Conservation (phyloP, 2,113 vertebrate species). For the Nycticorax nycticorax region DNA sequence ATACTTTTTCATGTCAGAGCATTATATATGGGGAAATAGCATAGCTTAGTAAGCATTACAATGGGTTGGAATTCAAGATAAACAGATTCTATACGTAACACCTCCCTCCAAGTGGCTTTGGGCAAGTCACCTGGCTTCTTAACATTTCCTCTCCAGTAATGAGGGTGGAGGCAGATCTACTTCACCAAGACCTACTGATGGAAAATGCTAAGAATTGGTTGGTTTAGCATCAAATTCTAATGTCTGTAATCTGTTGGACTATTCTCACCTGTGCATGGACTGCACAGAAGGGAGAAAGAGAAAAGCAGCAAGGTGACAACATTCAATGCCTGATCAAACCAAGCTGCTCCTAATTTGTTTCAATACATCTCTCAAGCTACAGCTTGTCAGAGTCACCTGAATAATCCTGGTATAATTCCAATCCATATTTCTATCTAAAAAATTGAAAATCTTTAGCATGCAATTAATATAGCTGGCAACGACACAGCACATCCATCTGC, state of each 20-base stretch:
- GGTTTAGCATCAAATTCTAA: not conserved
- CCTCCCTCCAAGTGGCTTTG: not conserved
- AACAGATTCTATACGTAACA: accelerated
- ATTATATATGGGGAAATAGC: not conserved
- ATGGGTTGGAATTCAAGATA: not conserved
- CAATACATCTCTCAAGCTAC: not conserved
- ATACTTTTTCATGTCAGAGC: not conserved
- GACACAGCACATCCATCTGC: constrained; percentile 46
- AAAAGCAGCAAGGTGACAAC: not conserved
- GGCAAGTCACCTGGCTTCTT: not conserved
- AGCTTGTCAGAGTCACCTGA: constrained; percentile 14
- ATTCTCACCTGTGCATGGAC: not conserved
- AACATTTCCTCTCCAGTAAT: not conserved
- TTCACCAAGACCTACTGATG: not conserved
- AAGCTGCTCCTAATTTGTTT: not conserved
- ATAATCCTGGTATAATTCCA: constrained; percentile 41
- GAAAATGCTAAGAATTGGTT: not conserved
- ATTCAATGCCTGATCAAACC: not conserved
- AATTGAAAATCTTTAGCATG: constrained; percentile 38
- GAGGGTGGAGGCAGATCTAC: no score
- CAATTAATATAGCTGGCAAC: constrained; percentile 28
- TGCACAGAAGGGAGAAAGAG: not conserved
- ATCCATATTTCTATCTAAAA: constrained; percentile 32
- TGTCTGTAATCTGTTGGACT: not conserved
- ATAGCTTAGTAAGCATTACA: not conserved